Conservation (phyloP, 2,113 vertebrate species). For the Dascyllus trimaculatus region DNA sequence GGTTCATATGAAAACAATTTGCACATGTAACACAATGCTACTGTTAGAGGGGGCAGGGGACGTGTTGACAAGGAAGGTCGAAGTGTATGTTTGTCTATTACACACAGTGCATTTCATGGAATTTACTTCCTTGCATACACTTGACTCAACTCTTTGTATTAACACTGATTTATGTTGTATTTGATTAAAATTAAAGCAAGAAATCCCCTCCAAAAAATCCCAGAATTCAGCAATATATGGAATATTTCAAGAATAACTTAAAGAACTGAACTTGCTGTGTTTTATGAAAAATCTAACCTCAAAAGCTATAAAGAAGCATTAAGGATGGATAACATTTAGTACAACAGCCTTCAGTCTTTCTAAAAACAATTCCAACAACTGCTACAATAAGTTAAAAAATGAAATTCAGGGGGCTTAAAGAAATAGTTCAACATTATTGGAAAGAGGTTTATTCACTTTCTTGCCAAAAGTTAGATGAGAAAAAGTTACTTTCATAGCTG, state of each 20-base stretch:
- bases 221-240: not conserved
- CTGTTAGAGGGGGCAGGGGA: conserved; percentile 16
- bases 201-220: not conserved
- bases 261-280: too few relatives aligned
- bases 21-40: conserved; percentile 46
- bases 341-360: not conserved
- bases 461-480: too few relatives aligned
- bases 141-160: too few relatives aligned
- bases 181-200: too few relatives aligned
- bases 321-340: not conserved
- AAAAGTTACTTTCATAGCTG: too few relatives aligned
- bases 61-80: not conserved
- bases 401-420: not conserved
- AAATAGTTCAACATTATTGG: not conserved
- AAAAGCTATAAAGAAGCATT: not conserved
- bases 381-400: conserved; percentile 17
- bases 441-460: not conserved
- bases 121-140: too few relatives aligned
- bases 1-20: conserved; percentile 38
- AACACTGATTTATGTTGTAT: too few relatives aligned
- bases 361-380: conserved; percentile 2
- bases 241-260: conserved; percentile 6
- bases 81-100: not conserved
- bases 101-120: not conserved
- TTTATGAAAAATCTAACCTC: not conserved